Percentiles rank a stretch among this genome's conserved stretches.
phyloP scores from a whole-genome alignment of 2,113 vertebrate genomes.

The Mastomys coucha region DNA sequence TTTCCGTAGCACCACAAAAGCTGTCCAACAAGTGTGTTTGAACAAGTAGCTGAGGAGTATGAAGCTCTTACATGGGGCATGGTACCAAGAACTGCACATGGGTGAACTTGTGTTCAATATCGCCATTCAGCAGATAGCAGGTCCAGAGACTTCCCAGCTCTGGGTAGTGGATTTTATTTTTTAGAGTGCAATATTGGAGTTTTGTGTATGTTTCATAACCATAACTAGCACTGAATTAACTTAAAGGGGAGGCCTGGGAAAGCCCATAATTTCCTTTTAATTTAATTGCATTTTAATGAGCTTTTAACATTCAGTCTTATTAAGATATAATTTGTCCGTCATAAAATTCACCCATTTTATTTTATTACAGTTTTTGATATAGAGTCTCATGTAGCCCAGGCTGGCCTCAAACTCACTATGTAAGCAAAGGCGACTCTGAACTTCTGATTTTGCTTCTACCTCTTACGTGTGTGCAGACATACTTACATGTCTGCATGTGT shows the following conservation, averaged over 20 bases:
- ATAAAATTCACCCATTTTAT: conserved; percentile 10
- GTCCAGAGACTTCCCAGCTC: background rate
- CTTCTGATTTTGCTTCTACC: background rate
- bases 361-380: background rate
- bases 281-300: conserved; percentile 46
- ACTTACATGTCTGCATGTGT: too few relatives aligned
- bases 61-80: background rate
- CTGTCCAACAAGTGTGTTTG: background rate
- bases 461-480: background rate
- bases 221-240: background rate
- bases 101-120: background rate
- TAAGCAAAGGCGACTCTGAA: background rate
- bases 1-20: background rate
- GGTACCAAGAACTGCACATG: background rate
- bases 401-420: background rate
- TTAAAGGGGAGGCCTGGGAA: conserved; percentile 42
- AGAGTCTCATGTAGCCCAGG: background rate
- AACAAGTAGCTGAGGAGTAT: background rate
- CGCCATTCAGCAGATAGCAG: background rate
- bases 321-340: conserved; percentile 42
- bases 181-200: background rate
- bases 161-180: background rate
- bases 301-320: conserved; percentile 20
- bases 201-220: background rate
- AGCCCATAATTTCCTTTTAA: conserved; percentile 28